Evolutionary conservation across 1,140 invertebrate genomes (phyloP), one percentile per base, ranked within the genome.

Genomic region (Ridgeia piscesae): DNA sequence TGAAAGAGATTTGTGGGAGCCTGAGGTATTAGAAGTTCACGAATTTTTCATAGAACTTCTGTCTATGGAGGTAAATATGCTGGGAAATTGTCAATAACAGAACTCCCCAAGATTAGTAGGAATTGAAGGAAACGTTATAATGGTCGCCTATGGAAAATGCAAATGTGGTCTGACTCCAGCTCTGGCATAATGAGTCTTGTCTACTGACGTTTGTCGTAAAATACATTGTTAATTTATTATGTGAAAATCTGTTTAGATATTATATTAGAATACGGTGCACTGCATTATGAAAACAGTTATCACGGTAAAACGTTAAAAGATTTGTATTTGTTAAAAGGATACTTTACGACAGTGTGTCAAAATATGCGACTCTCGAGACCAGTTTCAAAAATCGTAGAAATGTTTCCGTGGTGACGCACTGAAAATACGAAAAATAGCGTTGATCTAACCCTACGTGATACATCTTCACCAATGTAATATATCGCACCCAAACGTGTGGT

Each of bases 361-460:
- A 77, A 77, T 77, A 77, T 77, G 11, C 58, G 14, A 77, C 58
- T 77, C 58, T 77, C 58, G 58, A 77, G 58, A 77, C 58, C 42
- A 2, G 58, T 77, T 77, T 77, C n/a, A 77, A 77, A 77, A 77
- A 14, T 77, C 27, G 14, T 77, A 31, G 58, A 77, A 77, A 77
- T 77, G 58, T 77, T 77, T 77, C 58, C 58, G 58, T 77, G 58
- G 58, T 77, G 58, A 77, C 58, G 58, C 58, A 77, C 58, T 77
- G 58, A 77, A 77, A 77, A 77, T 77, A 77, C 58, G 27, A 31
- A 77, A 77, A 77, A 77, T 77, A 77, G 17, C 58, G 14, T 77
- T 77, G 58, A 77, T 77, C 11, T 77, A 77, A 77, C 27, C 27
- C 58, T 31, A 77, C 11, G 2, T 77, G 11, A 77, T 77, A 77